Conservation (phyloP, 2,113 vertebrate genomes). For the Lamprotornis superbus region DNA sequence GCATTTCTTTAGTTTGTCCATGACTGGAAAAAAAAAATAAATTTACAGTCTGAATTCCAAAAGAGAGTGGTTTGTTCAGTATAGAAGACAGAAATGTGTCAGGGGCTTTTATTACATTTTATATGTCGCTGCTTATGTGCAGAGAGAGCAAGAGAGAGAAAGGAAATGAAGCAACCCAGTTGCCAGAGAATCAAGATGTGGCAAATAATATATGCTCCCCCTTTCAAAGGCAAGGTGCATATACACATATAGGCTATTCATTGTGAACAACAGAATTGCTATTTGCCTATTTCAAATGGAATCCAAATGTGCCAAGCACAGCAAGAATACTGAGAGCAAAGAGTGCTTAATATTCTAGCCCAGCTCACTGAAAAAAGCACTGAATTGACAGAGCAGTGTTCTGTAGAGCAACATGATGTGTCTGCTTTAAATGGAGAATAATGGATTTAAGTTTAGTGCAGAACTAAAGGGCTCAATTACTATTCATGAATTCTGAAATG, state of each 20-base stretch:
- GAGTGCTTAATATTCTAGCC: constrained; percentile 74
- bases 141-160: neutral
- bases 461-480: constrained; percentile 77
- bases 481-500: constrained; percentile 79
- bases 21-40: neutral
- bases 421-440: constrained; percentile 80
- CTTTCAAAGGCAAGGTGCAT: constrained; percentile 68
- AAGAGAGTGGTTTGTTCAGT: neutral
- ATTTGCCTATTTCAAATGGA: constrained; percentile 75
- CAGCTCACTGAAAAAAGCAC: constrained; percentile 63
- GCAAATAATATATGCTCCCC: constrained; percentile 49
- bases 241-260: constrained; percentile 69
- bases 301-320: constrained; percentile 72
- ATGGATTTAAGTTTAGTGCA: constrained; percentile 78
- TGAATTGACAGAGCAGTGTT: constrained; percentile 71
- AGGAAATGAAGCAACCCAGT: constrained; percentile 49
- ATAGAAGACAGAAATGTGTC: constrained; percentile 22
- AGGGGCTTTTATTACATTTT: constrained; percentile 58
- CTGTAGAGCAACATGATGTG: constrained; percentile 74
- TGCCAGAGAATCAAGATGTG: constrained; percentile 63
- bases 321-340: constrained; percentile 69
- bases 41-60: neutral
- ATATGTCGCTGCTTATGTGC: constrained; percentile 58
- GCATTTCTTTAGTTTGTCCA: constrained; percentile 52
- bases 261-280: constrained; percentile 72